Evolutionary conservation across 1,140 invertebrate genomes (phyloP), one percentile per base, ranked within the genome.

Genomic region (Drosophila sucinea): DNA sequence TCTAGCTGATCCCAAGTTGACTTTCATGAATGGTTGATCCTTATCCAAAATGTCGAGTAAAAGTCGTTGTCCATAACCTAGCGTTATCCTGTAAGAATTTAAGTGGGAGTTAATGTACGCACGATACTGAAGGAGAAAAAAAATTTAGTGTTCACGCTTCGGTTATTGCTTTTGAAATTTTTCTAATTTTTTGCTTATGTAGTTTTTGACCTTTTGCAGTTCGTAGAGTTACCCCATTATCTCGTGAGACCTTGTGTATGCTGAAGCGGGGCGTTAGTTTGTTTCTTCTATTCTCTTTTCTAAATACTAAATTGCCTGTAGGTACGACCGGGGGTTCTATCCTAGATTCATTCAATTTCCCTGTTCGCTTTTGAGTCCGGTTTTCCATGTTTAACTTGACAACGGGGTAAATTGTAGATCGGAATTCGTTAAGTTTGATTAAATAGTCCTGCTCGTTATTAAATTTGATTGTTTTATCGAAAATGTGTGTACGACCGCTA

Each of bases 221-320:
- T 38, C 17, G 47, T 5, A 67, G 6, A 27, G 54, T 67, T 58
- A 41, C n/a, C 4, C 29, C 54, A 7, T 67, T 38, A 17, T 67
- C 54, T 5, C 17, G 17, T 58, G 27, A 3, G 11, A 67, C 38
- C 11, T 29, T 58, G 25, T 67, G 65, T 38, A 30, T 35, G 4
- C 29, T 58, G 27, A 61, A 69, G 1, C 58, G 10, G 1, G 67
- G 67, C 40, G 27, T 60, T 56, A 33, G 3, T 32, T 72, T 67
- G 40, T 67, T 67, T 38, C 65, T 58, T 60, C 65, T 67, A 30
- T 47, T 41, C 30, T 67, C 56, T 41, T 67, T 67, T 47, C 65
- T 58, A 58, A 58, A 60, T 3, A 67, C 41, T 6, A 33, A 30
- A 5, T 41, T 38, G 23, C 29, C 35, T 60, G 32, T 4, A 11